Base-by-base conservation (phyloP, 2,888 invertebrate genomes). In the Cylloceria caligata region DNA sequence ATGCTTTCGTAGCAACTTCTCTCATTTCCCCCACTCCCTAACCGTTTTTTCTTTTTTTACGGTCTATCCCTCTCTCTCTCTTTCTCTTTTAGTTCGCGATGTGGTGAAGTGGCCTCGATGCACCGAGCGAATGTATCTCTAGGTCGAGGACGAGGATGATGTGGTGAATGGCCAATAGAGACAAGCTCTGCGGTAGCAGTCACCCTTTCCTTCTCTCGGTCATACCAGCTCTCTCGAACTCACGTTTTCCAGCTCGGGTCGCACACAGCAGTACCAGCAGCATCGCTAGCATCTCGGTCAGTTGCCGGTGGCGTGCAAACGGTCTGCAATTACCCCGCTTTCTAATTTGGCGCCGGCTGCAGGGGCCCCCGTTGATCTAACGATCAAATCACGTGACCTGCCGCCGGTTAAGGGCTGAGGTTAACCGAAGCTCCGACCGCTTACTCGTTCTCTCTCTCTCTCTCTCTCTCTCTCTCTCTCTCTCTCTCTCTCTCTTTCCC, bases 371-470 rank as follows among this genome's bases (percentile, higher is more conserved):
- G 75, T 80, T 85, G 88, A 90, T 89, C 88, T 89, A 87, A 89
- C 89, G 90, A 90, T 90, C 89, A 87, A 88, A 90, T 90, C 88
- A 88, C 89, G 89, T 88, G 89, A 90, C 87, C 88, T 52, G 69
- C 68, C 81, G 71, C 64, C 75, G 77, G 81, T 84, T 83, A 86
- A 85, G 86, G 84, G 72, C 80, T 80, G 87, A 85, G 87, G 88
- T 86, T 87, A 87, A 84, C 86, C 81, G 57, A 81, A 84, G 81
- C 65, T 64, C 27, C 65, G 55, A 79, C 69, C 69, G 57, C 49
- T 82, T 55, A 74, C 71, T 45, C 11, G 72, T 62, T 57, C 52
- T 30, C 39, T 19, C 39, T 9, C n/a, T 62, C 77, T 24, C 71
- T 62, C 73, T 45, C 47, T 39, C 45, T 49, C 77, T 64, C 60